Conservation (phyloP, 2,113 vertebrate genomes). For the Anhinga anhinga region DNA sequence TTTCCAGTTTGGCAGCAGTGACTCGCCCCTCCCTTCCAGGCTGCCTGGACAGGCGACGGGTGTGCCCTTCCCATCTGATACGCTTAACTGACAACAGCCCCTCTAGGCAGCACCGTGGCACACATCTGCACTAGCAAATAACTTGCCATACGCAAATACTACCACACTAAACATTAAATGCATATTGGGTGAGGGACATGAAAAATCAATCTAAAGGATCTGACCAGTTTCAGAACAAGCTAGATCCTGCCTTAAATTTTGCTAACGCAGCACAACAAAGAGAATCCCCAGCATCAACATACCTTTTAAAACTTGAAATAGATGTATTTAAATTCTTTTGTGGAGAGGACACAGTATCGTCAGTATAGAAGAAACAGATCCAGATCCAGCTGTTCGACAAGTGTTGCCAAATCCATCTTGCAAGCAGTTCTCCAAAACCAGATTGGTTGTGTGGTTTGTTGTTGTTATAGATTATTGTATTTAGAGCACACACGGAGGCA, state of each 20-base stretch:
- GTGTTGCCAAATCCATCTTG: background rate
- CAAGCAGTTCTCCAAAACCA: background rate
- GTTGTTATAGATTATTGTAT: background rate
- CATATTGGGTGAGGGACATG: background rate
- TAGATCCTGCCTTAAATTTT: background rate
- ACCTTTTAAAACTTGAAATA: background rate
- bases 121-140: background rate
- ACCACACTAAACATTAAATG: background rate
- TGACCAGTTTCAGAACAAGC: background rate
- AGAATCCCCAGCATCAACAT: background rate
- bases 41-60: background rate
- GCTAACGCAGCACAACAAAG: background rate
- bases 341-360: background rate
- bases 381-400: background rate
- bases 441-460: background rate
- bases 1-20: background rate
- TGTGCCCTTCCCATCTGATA: background rate
- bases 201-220: background rate
- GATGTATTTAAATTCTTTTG: background rate
- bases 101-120: accelerated
- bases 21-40: background rate
- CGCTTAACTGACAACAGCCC: background rate
- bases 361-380: background rate
- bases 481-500: background rate
- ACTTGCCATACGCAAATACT: background rate